Conservation (phyloP, 1,140 invertebrate genomes). For the Bombus impatiens region DNA sequence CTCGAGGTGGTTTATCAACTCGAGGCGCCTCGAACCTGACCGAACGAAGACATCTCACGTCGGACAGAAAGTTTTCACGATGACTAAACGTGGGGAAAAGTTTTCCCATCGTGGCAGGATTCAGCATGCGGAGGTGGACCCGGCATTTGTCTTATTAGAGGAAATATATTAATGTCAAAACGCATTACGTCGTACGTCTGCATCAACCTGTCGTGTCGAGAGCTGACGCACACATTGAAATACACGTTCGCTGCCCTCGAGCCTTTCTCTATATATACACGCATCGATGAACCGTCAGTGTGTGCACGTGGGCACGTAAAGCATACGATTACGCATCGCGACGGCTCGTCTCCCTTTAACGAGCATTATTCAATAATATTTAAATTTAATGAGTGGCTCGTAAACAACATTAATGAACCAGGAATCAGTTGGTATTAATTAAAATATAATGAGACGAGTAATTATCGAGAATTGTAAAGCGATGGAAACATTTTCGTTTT, state of each 20-base stretch:
- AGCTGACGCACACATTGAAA: constrained; percentile 8
- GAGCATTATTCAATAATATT: constrained; percentile 79
- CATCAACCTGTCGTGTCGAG: constrained; percentile 63
- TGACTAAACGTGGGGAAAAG: constrained; percentile 40
- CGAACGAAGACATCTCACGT: constrained; percentile 15
- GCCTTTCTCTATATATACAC: neutral
- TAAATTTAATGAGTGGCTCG: constrained; percentile 78
- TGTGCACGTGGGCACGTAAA: constrained; percentile 37
- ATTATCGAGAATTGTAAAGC: constrained; percentile 74
- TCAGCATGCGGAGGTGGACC: constrained; percentile 47
- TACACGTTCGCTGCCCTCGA: constrained; percentile 12
- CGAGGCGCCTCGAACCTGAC: constrained; percentile 41
- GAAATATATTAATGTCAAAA: constrained; percentile 71
- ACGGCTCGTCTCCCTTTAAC: constrained; percentile 67
- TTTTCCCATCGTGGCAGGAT: constrained; percentile 50
- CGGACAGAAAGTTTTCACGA: constrained; percentile 66
- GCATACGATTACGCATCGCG: constrained; percentile 59
- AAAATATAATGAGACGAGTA: constrained; percentile 81
- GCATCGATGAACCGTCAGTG: neutral
- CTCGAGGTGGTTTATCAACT: constrained; percentile 55
- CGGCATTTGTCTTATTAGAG: constrained; percentile 67
- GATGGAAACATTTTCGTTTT: constrained; percentile 18
- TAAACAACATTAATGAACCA: constrained; percentile 79
- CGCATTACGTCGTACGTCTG: constrained; percentile 64
- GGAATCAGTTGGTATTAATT: constrained; percentile 77